Percentiles rank a stretch among this genome's conserved stretches.
Conservation (phyloP, 2,797 vertebrate genomes). For the Acrocephalus scirpaceus region DNA sequence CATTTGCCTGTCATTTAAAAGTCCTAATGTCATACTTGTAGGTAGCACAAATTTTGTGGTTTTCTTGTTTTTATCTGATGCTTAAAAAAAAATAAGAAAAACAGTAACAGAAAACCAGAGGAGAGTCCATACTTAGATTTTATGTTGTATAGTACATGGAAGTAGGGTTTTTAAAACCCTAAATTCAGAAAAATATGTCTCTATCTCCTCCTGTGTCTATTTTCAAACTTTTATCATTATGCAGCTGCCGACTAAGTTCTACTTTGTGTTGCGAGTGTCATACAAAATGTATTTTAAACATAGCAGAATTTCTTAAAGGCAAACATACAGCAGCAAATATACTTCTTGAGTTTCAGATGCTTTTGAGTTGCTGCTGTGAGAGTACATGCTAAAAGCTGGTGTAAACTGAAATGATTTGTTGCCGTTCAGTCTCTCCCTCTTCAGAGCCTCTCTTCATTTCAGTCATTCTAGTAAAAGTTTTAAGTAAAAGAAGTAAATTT, state of each 20-base stretch:
- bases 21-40: not conserved
- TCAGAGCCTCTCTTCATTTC: not conserved
- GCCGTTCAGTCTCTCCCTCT: not conserved
- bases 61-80: not conserved
- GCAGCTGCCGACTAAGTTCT: not conserved
- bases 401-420: not conserved
- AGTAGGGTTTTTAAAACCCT: not conserved
- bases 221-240: not conserved
- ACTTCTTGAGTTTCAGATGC: not conserved
- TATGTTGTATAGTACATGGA: not conserved
- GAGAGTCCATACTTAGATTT: not conserved
- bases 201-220: not conserved
- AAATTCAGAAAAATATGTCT: not conserved
- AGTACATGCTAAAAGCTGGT: not conserved
- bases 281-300: not conserved
- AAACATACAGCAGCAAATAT: not conserved
- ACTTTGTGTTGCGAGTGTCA: not conserved
- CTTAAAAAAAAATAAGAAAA: not conserved
- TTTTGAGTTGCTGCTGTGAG: not conserved
- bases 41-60: not conserved
- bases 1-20: not conserved
- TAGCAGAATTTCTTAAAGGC: not conserved
- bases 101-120: rapidly evolving
- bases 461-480: not conserved
- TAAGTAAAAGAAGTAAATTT: not conserved